A percentile compares a stretch with the other conserved stretches of the same genome.
Conservation (phyloP, 1,140 invertebrate genomes). For the Brachionus rubens region DNA sequence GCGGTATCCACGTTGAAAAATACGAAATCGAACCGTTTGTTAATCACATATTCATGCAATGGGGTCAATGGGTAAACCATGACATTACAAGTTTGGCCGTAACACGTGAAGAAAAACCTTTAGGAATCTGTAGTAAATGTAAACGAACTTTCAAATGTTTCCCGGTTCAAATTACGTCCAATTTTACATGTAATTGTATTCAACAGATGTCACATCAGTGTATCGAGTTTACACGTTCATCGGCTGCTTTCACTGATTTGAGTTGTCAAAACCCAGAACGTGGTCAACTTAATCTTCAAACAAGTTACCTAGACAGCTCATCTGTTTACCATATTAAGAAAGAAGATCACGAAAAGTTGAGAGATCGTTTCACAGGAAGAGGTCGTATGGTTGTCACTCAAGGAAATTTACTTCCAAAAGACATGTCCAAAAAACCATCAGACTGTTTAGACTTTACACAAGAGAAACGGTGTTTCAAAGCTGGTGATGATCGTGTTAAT, state of each 20-base stretch:
- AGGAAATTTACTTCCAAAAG: slow-evolving; percentile 70
- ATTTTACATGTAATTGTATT: slow-evolving; percentile 25
- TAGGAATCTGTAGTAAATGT: slow-evolving; percentile 6
- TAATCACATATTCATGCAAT: slow-evolving; percentile 36
- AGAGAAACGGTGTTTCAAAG: slow-evolving; percentile 49
- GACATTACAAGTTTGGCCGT: slow-evolving; percentile 49
- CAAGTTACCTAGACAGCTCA: slow-evolving; percentile 78
- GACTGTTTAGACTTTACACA: slow-evolving; percentile 39
- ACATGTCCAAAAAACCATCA: slow-evolving; percentile 59
- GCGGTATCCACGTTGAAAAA: slow-evolving; percentile 4
- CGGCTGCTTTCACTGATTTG: not conserved
- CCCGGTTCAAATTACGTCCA: not conserved
- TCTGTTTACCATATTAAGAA: slow-evolving; percentile 69
- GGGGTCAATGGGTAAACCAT: slow-evolving; percentile 73
- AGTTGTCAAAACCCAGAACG: slow-evolving; percentile 49
- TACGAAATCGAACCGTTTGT: slow-evolving; percentile 41
- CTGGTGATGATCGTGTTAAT: slow-evolving; percentile 78
- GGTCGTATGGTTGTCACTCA: not conserved
- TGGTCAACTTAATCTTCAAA: slow-evolving; percentile 74
- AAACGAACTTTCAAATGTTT: slow-evolving; percentile 5
- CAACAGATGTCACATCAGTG: slow-evolving; percentile 39
- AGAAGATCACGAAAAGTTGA: not conserved
- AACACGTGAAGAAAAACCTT: slow-evolving; percentile 27
- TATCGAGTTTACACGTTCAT: slow-evolving; percentile 32
- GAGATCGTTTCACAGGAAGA: not conserved